Conservation (phyloP, 2,888 invertebrate species). For the Drosophila barbarae region DNA sequence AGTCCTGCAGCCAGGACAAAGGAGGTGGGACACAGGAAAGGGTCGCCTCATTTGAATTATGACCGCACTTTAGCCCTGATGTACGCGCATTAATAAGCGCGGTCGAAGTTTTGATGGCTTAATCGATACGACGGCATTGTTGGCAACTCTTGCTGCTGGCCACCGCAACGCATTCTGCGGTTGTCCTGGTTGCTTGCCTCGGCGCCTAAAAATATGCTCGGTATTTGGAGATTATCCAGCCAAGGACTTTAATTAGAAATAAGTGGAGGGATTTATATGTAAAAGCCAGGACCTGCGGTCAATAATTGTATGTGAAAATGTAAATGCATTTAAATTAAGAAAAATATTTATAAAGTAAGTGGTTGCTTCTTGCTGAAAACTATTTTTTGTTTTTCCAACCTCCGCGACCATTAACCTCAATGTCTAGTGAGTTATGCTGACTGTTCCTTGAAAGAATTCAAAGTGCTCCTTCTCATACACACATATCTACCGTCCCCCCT, state of each 20-base stretch:
- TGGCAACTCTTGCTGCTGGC: slow-evolving; percentile 1
- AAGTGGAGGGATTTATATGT: background rate
- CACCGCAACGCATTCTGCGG: slow-evolving; percentile 32
- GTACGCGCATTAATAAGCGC: slow-evolving; percentile 42
- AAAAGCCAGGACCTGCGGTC: slow-evolving; percentile 5
- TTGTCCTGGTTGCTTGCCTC: slow-evolving; percentile 7
- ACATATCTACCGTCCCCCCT: slow-evolving; percentile 4
- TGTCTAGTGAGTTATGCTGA: slow-evolving; percentile 13
- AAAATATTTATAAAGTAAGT: no score
- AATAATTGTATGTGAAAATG: background rate
- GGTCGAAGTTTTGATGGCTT: slow-evolving; percentile 37
- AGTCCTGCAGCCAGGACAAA: background rate
- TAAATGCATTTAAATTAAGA: no score
- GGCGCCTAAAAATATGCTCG: slow-evolving; percentile 8
- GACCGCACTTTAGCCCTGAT: slow-evolving; percentile 40
- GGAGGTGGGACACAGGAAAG: background rate
- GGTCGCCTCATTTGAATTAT: slow-evolving; percentile 32
- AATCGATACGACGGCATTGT: slow-evolving; percentile 24
- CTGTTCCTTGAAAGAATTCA: slow-evolving; percentile 20
- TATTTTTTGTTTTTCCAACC: background rate
- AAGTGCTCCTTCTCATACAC: slow-evolving; percentile 5
- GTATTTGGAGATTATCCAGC: slow-evolving; percentile 2
- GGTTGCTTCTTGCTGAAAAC: no score
- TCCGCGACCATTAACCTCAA: slow-evolving; percentile 32
- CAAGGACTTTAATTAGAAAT: background rate